Evolutionary conservation across 2,797 vertebrate genomes (phyloP), one percentile per base, ranked within the genome.

Genomic region (Bovichtus variegatus): DNA sequence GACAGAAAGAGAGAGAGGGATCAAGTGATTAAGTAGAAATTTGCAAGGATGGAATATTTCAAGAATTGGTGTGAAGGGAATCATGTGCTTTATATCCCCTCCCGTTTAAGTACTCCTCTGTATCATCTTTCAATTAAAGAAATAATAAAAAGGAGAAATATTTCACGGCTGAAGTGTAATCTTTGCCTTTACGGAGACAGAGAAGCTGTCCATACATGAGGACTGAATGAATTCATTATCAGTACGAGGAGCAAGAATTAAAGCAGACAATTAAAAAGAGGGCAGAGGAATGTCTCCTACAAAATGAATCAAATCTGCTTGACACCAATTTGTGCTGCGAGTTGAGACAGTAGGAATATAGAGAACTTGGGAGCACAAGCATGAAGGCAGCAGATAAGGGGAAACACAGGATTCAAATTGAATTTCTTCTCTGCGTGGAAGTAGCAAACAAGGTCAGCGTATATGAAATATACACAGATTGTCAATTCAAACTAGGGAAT

Each of bases 71-170:
- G 31, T 65, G 44, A 41, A 18, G 29, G 36, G 15, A 76, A 80
- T 86, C 2, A 74, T 36, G n/a, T n/a, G 3, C n/a, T 7, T 19
- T 38, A 36, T 38, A 59, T 64, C 25, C 5, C 34, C 46, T 64
- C 40, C 50, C 34, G 57, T 88, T 76, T 49, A 71, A 46, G 50
- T 23, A 44, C 31, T 46, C 36, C 29, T 31, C 64, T 63, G 67
- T 77, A 80, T 86, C 46, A 78, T 81, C 29, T 78, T 84, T 81
- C 84, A 88, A 61, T 88, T 82, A 78, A 63, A 79, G 25, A 46
- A 53, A 50, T 75, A 82, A 63, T 71, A 66, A 82, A 81, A 60
- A 59, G 31, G 10, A 41, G 41, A 75, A 66, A 80, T 40, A 44
- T 50, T 43, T 82, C 75, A 66, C 2, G 12, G 66, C 62, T 81